Evolutionary conservation across 1,140 invertebrate species (phyloP), one percentile per base, ranked within the genome.

Genomic region (Chionoecetes opilio): DNA sequence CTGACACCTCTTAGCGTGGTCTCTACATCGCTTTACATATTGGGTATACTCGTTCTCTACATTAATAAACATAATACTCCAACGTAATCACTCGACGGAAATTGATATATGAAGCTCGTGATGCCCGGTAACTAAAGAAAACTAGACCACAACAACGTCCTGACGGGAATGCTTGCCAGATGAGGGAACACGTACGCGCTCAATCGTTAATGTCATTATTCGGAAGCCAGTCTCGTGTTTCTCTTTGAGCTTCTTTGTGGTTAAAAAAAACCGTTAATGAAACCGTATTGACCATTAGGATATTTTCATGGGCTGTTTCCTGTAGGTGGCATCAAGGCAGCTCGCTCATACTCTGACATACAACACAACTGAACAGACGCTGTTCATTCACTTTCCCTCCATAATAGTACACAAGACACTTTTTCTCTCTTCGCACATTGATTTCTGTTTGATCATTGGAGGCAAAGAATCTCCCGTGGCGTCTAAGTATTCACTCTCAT

Each of bases 111-210:
- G 46, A 53, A 53, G 53, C n/a, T n/a, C 1, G 63, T n/a, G 63
- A 21, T 8, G 21, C 26, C 11, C 21, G n/a, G 63, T 26, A 26
- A 75, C 21, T n/a, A 75, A 26, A n/a, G 63, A 75, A 75, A 75
- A 75, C 6, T 75, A 1, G 63, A 17, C 63, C 63, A n/a, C 9
- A 2, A n/a, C 63, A 2, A 5, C n/a, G 63, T n/a, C 63, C 63
- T 75, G 63, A 26, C 63, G 6, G 63, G 63, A 75, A n/a, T 75
- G 63, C 21, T 75, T 75, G 63, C 63, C 63, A n/a, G 63, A n/a
- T 75, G 63, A n/a, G 63, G n/a, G 63, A 75, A n/a, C 63, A 75
- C 63, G n/a, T 75, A 75, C 63, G n/a, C 63, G 63, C n/a, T 75
- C 63, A 75, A 75, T 75, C 63, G 26, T 75, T 75, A 75, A 75